Evolutionary conservation across 2,797 vertebrate species (phyloP).

Genomic region (Protonibea diacanthus): DNA sequence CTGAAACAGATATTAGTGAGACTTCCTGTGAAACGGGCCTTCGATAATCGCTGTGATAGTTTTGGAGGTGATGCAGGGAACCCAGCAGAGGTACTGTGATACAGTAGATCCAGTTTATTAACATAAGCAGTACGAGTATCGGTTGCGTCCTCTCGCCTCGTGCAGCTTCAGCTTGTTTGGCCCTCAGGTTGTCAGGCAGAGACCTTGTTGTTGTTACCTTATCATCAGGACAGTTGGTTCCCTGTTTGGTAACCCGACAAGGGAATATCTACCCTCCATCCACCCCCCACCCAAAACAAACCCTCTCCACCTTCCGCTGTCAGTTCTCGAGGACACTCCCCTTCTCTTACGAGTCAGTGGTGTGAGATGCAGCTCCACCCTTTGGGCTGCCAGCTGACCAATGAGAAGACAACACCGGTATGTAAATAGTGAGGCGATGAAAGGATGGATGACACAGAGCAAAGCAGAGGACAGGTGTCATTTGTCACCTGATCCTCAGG

Average conservation of each 20-base stretch:
- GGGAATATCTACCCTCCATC: conserved; percentile 54
- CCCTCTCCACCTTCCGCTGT: neutral
- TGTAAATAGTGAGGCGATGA: conserved; percentile 70
- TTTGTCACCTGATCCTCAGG: conserved; percentile 60
- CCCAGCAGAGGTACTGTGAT: conserved; percentile 42
- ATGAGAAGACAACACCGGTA: conserved; percentile 52
- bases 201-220: conserved; percentile 48
- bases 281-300: neutral
- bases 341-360: conserved; percentile 70
- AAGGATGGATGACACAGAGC: conserved; percentile 39
- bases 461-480: conserved; percentile 58
- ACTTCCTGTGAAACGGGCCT: conserved; percentile 4
- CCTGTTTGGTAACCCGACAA: conserved; percentile 58
- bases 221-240: conserved; percentile 35
- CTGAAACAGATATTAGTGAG: conserved; percentile 49
- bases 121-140: conserved; percentile 10
- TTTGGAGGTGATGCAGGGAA: conserved; percentile 1
- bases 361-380: conserved; percentile 79
- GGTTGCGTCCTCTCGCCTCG: conserved; percentile 5
- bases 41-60: neutral
- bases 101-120: conserved; percentile 4
- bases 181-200: conserved; percentile 49
- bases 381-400: conserved; percentile 55
- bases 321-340: conserved; percentile 63
- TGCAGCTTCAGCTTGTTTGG: conserved; percentile 24